Conservation (phyloP, 2,888 invertebrate genomes). For the Agrochola lychnidis region DNA sequence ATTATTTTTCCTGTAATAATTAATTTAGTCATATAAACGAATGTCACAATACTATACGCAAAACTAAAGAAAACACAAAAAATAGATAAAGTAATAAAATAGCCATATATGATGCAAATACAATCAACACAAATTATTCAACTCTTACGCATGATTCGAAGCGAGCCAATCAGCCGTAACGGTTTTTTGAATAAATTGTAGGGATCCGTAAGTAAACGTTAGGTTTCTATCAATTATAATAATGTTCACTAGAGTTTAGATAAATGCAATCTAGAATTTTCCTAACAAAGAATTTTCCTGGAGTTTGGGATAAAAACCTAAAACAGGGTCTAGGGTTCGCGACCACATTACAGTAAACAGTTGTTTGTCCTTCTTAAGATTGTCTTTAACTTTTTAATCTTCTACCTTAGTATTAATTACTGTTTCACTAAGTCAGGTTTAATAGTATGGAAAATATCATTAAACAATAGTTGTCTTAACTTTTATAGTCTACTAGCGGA, state of each 20-base stretch:
- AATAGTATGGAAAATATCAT: background rate
- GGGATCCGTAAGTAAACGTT: slow-evolving; percentile 22
- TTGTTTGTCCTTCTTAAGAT: background rate
- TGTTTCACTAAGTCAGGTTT: background rate
- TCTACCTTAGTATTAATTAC: background rate
- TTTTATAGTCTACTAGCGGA: too few relatives aligned
- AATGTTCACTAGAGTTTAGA: background rate
- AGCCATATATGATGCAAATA: slow-evolving; percentile 21
- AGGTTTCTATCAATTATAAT: background rate
- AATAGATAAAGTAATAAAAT: slow-evolving; percentile 49
- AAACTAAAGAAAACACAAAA: background rate
- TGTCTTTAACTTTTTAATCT: background rate
- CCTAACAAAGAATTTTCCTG: background rate
- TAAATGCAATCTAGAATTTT: background rate
- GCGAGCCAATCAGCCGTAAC: slow-evolving; percentile 74
- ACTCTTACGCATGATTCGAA: slow-evolving; percentile 63
- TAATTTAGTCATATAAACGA: background rate
- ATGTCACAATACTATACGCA: background rate
- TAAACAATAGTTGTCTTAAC: too few relatives aligned
- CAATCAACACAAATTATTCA: slow-evolving; percentile 51
- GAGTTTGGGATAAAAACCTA: background rate
- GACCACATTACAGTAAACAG: too few relatives aligned
- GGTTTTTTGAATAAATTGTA: slow-evolving; percentile 46
- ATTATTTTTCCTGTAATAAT: background rate
- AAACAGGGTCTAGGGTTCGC: background rate